Evolutionary conservation across 2,888 invertebrate species (phyloP), one percentile per base, ranked within the genome.

Genomic region (Ectemnius lituratus): DNA sequence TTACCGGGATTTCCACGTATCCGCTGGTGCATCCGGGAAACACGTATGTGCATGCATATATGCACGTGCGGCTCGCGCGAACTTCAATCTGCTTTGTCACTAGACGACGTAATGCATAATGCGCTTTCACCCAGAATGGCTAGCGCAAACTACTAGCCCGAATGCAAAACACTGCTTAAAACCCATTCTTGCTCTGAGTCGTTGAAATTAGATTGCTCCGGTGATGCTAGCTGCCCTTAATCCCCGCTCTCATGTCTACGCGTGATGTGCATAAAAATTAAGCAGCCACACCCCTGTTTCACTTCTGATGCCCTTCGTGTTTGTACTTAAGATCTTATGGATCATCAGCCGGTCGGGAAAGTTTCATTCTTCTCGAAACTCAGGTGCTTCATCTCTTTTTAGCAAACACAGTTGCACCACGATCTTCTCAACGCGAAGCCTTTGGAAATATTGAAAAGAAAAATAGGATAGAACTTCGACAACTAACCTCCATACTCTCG

Each of bases 1-100:
- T 71, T 68, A 76, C 67, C 76, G 71, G 62, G 62, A 76, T 71
- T 68, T 72, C 71, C 37, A 63, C 49, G 47, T 66, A 16, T 16
- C 61, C 45, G 16, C 4, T 13, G 52, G n/a, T 18, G 16, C 23
- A 59, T 60, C 14, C 60, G 37, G 60, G 14, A 60, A 60, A 58
- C 58, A 27, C 28, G 28, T 45, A 62, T 46, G 11, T 18, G 46
- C 11, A 46, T 62, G 28, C 60, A 60, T 62, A 49, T 62, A 62
- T 37, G 68, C 76, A 49, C 63, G 63, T 49, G 37, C 2, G 37
- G 37, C 37, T 37, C 11, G 46, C 16, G n/a, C 68, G 46, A 62
- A 18, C 47, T 60, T 64, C 65, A 63, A 70, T 63, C 73, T 67
- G 56, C 59, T 13, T 20, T 56, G 71, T 65, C 65, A 60, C 16